phyloP scores from a whole-genome alignment of 2,797 vertebrate genomes.

The Acanthurus tractus region DNA sequence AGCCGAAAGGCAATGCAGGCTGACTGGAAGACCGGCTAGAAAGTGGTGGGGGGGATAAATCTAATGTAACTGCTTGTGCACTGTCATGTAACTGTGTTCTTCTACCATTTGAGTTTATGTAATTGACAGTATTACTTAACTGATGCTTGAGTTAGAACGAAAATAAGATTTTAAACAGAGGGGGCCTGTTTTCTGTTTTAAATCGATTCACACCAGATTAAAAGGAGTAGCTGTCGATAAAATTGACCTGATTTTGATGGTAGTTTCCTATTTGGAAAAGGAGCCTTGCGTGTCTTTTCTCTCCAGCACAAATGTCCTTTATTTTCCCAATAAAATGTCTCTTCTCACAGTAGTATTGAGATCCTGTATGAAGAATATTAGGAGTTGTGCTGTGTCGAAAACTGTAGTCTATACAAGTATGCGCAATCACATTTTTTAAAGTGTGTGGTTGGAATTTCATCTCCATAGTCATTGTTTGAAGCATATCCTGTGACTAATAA shows the following conservation, averaged over 20 bases:
- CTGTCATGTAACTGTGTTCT: constrained; percentile 29
- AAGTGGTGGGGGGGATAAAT: constrained; percentile 49
- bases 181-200: not conserved
- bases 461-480: constrained; percentile 15
- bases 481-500: constrained; percentile 36
- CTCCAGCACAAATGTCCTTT: not conserved
- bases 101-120: constrained; percentile 26
- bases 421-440: not conserved
- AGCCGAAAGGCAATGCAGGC: constrained; percentile 35
- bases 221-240: constrained; percentile 15
- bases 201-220: not conserved
- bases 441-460: constrained; percentile 23
- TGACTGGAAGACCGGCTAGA: constrained; percentile 46
- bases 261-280: not conserved
- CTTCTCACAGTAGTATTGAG: not conserved
- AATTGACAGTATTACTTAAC: constrained; percentile 3
- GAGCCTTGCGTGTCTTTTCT: constrained; percentile 9
- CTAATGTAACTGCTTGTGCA: constrained; percentile 39
- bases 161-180: constrained; percentile 22
- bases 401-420: not conserved
- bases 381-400: constrained; percentile 12
- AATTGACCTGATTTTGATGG: constrained; percentile 14
- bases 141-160: constrained; percentile 17
- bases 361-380: not conserved
- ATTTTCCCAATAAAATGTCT: not conserved